Evolutionary conservation across 2,113 vertebrate genomes (phyloP).

Genomic region (Poecilia latipinna): DNA sequence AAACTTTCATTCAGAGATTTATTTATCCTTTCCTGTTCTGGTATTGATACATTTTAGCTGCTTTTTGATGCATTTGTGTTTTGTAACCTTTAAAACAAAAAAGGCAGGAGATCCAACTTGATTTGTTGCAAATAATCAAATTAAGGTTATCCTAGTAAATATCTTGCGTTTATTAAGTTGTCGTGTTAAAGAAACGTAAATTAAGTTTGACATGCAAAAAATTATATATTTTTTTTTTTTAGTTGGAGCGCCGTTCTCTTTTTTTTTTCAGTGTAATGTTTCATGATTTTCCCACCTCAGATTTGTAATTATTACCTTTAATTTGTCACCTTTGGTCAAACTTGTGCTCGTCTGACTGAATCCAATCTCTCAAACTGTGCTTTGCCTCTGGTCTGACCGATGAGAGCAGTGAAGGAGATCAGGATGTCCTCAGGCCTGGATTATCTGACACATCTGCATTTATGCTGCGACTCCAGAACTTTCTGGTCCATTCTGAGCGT

Average conservation of each 20-base stretch:
- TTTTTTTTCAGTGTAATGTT: too few species aligned
- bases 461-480: background rate
- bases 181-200: too few species aligned
- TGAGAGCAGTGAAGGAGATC: constrained; percentile 33
- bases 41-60: too few species aligned
- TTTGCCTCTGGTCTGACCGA: background rate
- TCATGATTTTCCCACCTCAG: background rate
- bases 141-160: too few species aligned
- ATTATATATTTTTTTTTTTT: too few species aligned
- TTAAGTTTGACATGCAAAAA: too few species aligned
- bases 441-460: constrained; percentile 52
- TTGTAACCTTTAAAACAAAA: too few species aligned
- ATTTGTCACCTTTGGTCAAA: background rate
- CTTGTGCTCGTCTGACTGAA: background rate
- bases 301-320: background rate
- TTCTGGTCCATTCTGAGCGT: background rate
- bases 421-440: constrained; percentile 23
- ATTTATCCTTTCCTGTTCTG: too few species aligned
- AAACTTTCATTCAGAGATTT: background rate
- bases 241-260: too few species aligned
- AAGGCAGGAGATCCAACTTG: too few species aligned
- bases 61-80: background rate
- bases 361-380: background rate
- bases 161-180: too few species aligned
- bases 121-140: too few species aligned